A percentile compares a stretch with the other conserved stretches of the same genome.
These are phyloP conservation scores for Steinernema hermaphroditum DNA, from an alignment of 2,888 invertebrate species.

Conservation along the genomic window DNA sequence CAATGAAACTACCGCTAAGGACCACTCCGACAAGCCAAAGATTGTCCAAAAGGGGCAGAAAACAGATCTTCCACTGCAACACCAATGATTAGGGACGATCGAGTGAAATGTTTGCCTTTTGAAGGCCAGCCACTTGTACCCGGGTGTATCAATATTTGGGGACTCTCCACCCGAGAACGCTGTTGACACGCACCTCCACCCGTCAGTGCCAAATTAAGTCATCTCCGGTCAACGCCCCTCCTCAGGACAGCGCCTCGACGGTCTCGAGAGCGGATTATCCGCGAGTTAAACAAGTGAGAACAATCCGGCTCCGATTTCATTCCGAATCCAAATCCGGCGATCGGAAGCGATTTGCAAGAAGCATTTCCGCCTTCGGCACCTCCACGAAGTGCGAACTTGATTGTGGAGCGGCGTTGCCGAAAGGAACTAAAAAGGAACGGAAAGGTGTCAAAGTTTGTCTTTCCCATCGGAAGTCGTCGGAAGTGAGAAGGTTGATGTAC, in stretches of 20 bases:
- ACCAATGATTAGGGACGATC: no score
- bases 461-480: slow-evolving; percentile 8
- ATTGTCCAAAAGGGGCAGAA: no score
- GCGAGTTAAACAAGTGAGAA: slow-evolving; percentile 28
- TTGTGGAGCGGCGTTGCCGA: no score
- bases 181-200: background rate
- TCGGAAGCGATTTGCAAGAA: no score
- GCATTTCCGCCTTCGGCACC: no score
- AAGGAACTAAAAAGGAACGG: background rate
- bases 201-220: slow-evolving; percentile 21
- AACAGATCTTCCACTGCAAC: no score
- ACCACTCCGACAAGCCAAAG: no score
- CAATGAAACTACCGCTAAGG: no score
- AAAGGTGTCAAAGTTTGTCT: slow-evolving; percentile 7
- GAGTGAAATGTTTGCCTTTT: no score
- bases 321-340: background rate
- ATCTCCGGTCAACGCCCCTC: slow-evolving; percentile 17
- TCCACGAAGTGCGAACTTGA: no score
- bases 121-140: no score
- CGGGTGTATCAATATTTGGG: background rate
- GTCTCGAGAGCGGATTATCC: slow-evolving; percentile 25
- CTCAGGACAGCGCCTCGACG: slow-evolving; percentile 13
- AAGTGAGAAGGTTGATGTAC: no score
- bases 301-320: slow-evolving; percentile 18
- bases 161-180: background rate